Evolutionary conservation across 1,140 invertebrate genomes (phyloP), one percentile per base, ranked within the genome.

Genomic region (Brevipalpus yothersi): DNA sequence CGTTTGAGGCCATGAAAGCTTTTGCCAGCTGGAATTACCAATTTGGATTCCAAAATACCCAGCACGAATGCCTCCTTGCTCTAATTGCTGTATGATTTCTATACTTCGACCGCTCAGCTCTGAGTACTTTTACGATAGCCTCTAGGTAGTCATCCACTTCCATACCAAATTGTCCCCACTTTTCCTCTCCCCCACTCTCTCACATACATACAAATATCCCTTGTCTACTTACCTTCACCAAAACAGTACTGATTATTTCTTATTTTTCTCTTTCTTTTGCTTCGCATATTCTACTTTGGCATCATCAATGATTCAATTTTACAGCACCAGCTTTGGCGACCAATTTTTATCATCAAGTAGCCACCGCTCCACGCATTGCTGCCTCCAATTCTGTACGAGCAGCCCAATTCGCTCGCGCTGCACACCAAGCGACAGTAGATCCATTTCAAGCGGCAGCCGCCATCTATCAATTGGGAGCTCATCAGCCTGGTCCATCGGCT

Each of bases 401-500:
- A 21, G 41, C 41, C 21, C 12, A 15, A 58, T 40, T 56, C 54
- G 54, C 43, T 19, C n/a, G n/a, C n/a, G 49, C 49, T 19, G 49
- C 49, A 5, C 49, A 51, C 12, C 49, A 51, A 31, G 53, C 10
- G n/a, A 43, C 43, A n/a, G 57, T 47, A 19, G 41, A 42, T 42
- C 17, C 41, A n/a, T 57, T 57, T 31, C 54, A 55, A 53, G 47
- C 59, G 10, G 49, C 59, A n/a, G 53, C 57, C 10, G 19, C 57
- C 19, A 73, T 90, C n/a, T 90, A 86, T 71, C 85, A 9, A 10
- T 76, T 78, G 39, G 69, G 73, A 51, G 56, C 53, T 40, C 62
- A 62, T 63, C 57, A 59, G 65, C 67, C 64, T 41, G 58, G 40
- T 19, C 13, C 40, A 15, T 57, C 56, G 43, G 56, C 45, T 31